Percentiles rank a stretch among this genome's conserved stretches.
phyloP scores from a whole-genome alignment of 2,797 vertebrate species.

The Hipposideros larvatus region DNA sequence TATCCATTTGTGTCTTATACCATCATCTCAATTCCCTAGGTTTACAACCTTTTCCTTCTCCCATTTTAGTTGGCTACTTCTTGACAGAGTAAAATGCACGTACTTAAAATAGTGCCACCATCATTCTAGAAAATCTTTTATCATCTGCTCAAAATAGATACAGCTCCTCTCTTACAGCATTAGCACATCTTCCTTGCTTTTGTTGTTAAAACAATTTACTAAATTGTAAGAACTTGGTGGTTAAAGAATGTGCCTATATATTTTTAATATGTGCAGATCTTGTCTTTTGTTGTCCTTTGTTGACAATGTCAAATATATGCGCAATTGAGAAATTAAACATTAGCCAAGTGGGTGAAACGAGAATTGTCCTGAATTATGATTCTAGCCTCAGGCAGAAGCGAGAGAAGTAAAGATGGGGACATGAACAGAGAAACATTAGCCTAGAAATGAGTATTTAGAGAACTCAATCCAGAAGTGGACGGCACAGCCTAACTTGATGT shows the following conservation, averaged over 20 bases:
- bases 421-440: background rate
- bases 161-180: background rate
- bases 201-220: background rate
- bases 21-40: background rate
- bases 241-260: background rate
- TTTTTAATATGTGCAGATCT: background rate
- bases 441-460: background rate
- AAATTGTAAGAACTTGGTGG: slow-evolving; percentile 19
- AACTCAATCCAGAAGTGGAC: background rate
- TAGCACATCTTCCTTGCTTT: background rate
- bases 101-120: background rate
- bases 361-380: background rate
- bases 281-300: background rate
- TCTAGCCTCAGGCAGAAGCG: background rate
- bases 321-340: slow-evolving; percentile 51
- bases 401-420: background rate
- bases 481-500: background rate
- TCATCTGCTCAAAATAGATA: background rate
- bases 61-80: background rate
- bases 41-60: background rate
- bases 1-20: background rate
- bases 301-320: background rate
- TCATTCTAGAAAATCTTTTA: background rate
- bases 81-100: background rate
- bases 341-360: background rate